Evolutionary conservation across 1,140 invertebrate species (phyloP).

Genomic region (Meloidogyne floridensis): DNA sequence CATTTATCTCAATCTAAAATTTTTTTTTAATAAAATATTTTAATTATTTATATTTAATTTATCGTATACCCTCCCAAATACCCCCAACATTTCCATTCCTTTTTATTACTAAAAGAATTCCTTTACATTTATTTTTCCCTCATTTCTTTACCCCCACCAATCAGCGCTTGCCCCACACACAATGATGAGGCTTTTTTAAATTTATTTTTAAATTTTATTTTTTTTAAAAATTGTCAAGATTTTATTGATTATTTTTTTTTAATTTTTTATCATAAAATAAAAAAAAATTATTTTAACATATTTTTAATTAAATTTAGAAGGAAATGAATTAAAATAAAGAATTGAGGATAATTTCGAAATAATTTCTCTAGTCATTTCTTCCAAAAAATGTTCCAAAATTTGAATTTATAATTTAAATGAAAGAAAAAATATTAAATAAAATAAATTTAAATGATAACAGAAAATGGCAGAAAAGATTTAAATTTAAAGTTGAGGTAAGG

Average conservation of each 20-base stretch:
- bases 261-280: not conserved
- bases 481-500: not conserved
- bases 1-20: too few species aligned
- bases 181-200: too few species aligned
- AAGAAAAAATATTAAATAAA: not conserved
- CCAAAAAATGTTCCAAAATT: not conserved
- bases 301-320: not conserved
- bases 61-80: too few species aligned
- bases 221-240: not conserved
- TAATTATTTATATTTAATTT: too few species aligned
- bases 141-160: not conserved
- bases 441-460: not conserved
- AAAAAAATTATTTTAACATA: not conserved
- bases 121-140: not conserved
- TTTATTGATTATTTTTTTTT: not conserved
- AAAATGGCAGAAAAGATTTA: not conserved
- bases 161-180: not conserved
- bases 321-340: too few species aligned
- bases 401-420: not conserved
- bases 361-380: not conserved
- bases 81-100: not conserved
- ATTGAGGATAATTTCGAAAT: too few species aligned
- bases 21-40: too few species aligned
- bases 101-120: not conserved
- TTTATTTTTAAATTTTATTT: not conserved